Percentiles rank a stretch among this genome's conserved stretches.
Evolutionary conservation across 2,113 vertebrate genomes (phyloP).

Genomic region (human): GRCh38 chrX:136688001-136688500

Average conservation of each 20-base stretch:
- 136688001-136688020: constrained; percentile 67
- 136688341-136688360: constrained; percentile 5
- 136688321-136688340: neutral
- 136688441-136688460: neutral
- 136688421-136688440: neutral
- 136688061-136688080: neutral
- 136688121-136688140: neutral
- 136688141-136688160: neutral
- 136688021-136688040: constrained; percentile 43
- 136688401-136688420: neutral
- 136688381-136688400: neutral
- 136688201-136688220: neutral
- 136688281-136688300: neutral
- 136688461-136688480: neutral
- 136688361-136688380: neutral
- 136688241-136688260: neutral
- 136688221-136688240: constrained; percentile 7
- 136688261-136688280: neutral
- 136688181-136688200: neutral
- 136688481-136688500: neutral
- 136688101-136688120: neutral
- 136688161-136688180: constrained; percentile 25
- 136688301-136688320: neutral
- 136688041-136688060: neutral
- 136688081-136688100: neutral